These are phyloP conservation scores for Cyclopterus lumpus DNA, from an alignment of 2,797 vertebrate genomes.

Conservation along the genomic window DNA sequence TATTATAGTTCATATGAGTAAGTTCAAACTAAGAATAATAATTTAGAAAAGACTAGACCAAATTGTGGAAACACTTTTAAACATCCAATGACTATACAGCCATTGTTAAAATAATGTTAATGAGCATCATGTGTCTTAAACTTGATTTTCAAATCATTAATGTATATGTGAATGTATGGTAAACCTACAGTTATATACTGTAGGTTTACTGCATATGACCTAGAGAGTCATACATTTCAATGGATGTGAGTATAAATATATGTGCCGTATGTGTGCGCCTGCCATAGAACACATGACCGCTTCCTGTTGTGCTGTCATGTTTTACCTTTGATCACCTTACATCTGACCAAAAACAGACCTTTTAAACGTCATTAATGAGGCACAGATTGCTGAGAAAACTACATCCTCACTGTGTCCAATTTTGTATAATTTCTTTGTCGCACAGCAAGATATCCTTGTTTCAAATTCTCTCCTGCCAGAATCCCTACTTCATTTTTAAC, in stretches of 20 bases:
- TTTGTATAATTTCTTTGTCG: conserved; percentile 26
- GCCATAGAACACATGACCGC: conserved; percentile 45
- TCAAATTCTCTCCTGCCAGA: conserved; percentile 11
- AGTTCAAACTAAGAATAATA: conserved; percentile 23
- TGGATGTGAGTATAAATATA: conserved; percentile 60
- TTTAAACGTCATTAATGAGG: conserved; percentile 35
- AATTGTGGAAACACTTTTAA: conserved; percentile 36
- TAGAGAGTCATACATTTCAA: conserved; percentile 30
- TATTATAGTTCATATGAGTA: conserved; percentile 30
- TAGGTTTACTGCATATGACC: conserved; percentile 43
- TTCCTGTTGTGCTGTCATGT: conserved; percentile 45
- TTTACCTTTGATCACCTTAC: conserved; percentile 22
- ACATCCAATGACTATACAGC: conserved; percentile 43
- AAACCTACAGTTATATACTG: conserved; percentile 39
- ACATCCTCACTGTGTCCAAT: conserved; percentile 13
- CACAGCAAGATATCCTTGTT: conserved; percentile 3
- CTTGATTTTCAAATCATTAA: conserved; percentile 50
- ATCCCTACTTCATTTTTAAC: conserved; percentile 25
- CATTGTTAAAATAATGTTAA: conserved; percentile 28
- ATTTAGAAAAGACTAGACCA: conserved; percentile 14
- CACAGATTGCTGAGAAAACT: neutral
- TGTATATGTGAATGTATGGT: conserved; percentile 65
- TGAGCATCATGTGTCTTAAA: conserved; percentile 54
- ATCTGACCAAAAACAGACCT: conserved; percentile 24
- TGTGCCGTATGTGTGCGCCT: conserved; percentile 53